Evolutionary conservation across 2,888 invertebrate genomes (phyloP), one percentile per base, ranked within the genome.

Genomic region (Clunio marinus): DNA sequence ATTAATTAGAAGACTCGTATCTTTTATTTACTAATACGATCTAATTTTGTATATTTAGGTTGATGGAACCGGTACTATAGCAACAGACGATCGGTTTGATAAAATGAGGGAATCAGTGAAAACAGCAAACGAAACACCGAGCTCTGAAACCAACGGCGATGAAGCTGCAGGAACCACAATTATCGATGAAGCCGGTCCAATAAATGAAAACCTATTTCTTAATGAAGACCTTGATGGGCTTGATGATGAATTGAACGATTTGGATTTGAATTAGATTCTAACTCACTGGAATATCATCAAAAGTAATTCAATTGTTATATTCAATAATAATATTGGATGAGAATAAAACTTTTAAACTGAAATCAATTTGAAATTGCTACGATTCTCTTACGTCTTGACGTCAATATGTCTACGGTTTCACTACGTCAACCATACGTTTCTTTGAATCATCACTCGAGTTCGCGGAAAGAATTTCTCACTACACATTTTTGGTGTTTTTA

Each of bases 201-300:
- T 95, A 72, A 94, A 95, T 78, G 94, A 94, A 77, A 91, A 93
- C 80, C 84, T 95, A n/a, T 95, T 95, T 82, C 84, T 89, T 24
- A 93, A 90, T 74, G 91, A 90, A 76, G 91, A 92, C 74, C 79
- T 92, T 68, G 91, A 86, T 71, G 87, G 84, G 70, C 76, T 89
- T 72, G 88, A 93, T 74, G 91, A 93, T 74, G 93, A 93, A 78
- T 79, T 94, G 70, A 86, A 91, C 75, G 89, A 90, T 75, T 79
- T 90, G 71, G 89, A 90, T 76, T 76, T 88, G 72, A 88, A 89
- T 76, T 32, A 37, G n/a, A 22, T 32, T 32, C 51, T 51, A 8
- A 7, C 20, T 51, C 7, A 4, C 51, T 8, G 51, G n/a, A 51
- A 13, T n/a, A n/a, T n/a, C n/a, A n/a, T n/a, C n/a, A n/a, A n/a